Conservation (phyloP, 53 echinoderm and acorn worm species). For the Apostichopus leukothele region DNA sequence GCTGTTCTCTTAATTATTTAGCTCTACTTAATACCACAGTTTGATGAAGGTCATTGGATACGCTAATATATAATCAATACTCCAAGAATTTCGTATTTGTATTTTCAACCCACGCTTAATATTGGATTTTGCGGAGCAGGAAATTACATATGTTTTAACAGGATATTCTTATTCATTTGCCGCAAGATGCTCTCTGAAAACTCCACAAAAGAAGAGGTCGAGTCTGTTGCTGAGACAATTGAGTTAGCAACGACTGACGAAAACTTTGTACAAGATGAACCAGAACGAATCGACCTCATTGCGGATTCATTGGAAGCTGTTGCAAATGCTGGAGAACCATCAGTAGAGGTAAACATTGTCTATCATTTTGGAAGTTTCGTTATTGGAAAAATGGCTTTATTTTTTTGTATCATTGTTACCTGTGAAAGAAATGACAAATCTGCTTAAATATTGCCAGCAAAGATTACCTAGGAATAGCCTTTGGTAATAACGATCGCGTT, state of each 20-base stretch:
- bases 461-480: no score
- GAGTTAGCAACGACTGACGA: neutral
- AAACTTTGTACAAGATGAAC: neutral
- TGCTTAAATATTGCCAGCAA: neutral
- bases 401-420: neutral
- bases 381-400: neutral
- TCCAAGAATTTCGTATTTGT: no score
- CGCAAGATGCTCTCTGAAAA: neutral
- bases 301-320: constrained; percentile 2
- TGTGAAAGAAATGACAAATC: no score
- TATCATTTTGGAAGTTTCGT: neutral
- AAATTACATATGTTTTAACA: no score
- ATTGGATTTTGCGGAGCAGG: no score
- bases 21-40: no score
- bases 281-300: neutral
- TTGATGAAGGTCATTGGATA: no score
- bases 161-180: no score
- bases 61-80: no score
- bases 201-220: neutral
- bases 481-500: no score
- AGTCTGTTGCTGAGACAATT: neutral
- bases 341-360: neutral
- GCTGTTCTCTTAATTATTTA: no score
- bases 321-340: neutral
- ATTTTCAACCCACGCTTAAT: no score